Evolutionary conservation across 1,140 invertebrate genomes (phyloP).

Genomic region (Lycorma delicatula): DNA sequence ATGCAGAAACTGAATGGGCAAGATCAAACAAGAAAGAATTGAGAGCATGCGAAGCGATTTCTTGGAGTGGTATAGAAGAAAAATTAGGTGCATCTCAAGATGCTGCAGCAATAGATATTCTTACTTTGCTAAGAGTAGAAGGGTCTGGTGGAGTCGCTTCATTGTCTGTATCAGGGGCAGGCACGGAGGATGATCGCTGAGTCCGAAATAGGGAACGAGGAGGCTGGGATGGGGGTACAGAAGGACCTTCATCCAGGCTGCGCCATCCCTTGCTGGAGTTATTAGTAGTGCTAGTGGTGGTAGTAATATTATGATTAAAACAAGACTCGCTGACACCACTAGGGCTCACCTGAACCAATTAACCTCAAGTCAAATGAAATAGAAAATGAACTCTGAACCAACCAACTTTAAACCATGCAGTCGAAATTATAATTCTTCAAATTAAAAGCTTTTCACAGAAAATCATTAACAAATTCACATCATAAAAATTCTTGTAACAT

Average conservation of each 20-base stretch:
- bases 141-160: constrained; percentile 13
- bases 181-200: constrained; percentile 52
- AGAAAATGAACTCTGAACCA: too few relatives aligned
- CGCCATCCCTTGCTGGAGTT: constrained; percentile 42
- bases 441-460: too few relatives aligned
- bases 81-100: not conserved
- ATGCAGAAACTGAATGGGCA: too few relatives aligned
- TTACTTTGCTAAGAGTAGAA: constrained; percentile 21
- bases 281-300: not conserved
- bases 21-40: constrained; percentile 3
- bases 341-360: constrained; percentile 3
- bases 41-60: not conserved
- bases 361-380: too few relatives aligned
- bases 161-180: constrained; percentile 33
- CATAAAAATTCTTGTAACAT: too few relatives aligned
- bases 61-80: not conserved
- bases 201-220: constrained; percentile 47
- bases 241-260: constrained; percentile 50
- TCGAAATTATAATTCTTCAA: too few relatives aligned
- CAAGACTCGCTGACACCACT: not conserved
- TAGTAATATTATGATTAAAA: constrained; percentile 1
- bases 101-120: constrained; percentile 8
- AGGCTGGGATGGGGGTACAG: constrained; percentile 39
- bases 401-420: too few relatives aligned
- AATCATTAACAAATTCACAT: too few relatives aligned